A percentile compares a stretch with the other conserved stretches of the same genome.
These are phyloP conservation scores for Spisula subtruncata DNA, from an alignment of 2,888 invertebrate genomes.

Conservation along the genomic window DNA sequence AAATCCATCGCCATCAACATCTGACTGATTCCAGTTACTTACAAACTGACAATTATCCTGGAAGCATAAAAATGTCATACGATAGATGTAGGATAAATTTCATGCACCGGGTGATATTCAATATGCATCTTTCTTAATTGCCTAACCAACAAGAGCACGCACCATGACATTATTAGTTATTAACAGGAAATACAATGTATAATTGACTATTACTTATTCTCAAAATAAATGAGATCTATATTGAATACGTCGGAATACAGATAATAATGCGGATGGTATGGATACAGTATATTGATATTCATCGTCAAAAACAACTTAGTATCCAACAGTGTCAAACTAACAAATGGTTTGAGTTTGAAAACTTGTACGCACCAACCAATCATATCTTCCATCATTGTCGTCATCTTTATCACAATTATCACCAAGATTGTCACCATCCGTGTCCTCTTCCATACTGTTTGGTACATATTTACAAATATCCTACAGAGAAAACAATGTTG, in stretches of 20 bases:
- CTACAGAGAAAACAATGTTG: slow-evolving; percentile 42
- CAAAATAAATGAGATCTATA: too few species aligned
- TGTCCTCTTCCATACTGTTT: slow-evolving; percentile 80
- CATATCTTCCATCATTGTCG: slow-evolving; percentile 77
- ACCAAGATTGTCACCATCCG: slow-evolving; percentile 74
- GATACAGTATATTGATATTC: too few species aligned
- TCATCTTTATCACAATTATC: slow-evolving; percentile 81
- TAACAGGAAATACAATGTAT: too few species aligned
- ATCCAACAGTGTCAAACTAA: neutral
- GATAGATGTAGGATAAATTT: too few species aligned
- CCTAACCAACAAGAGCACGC: too few species aligned
- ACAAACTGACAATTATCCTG: slow-evolving; percentile 76
- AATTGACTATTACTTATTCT: too few species aligned
- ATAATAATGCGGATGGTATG: too few species aligned
- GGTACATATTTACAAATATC: slow-evolving; percentile 80
- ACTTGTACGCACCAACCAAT: slow-evolving; percentile 53
- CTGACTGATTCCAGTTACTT: slow-evolving; percentile 71
- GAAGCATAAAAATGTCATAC: neutral
- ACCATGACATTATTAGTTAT: too few species aligned
- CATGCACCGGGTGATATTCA: too few species aligned
- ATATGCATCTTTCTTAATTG: too few species aligned
- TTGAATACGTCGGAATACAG: too few species aligned
- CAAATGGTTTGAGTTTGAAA: neutral
- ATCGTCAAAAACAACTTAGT: too few species aligned
- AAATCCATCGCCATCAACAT: slow-evolving; percentile 83